Base-by-base conservation (phyloP, 2,888 invertebrate species). In the Vesta saturnalis region DNA sequence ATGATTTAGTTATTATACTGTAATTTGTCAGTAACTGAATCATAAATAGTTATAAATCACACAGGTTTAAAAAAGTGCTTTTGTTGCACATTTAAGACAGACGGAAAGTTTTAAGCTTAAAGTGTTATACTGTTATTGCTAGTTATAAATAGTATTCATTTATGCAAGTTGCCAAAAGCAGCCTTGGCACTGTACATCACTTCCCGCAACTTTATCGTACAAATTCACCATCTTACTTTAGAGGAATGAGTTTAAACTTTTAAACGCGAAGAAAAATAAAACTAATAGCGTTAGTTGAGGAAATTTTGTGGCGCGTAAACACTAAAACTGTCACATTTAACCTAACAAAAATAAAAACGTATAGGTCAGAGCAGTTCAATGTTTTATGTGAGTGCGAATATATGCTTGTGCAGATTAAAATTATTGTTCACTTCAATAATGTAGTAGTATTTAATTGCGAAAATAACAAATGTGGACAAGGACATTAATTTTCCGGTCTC, bases 401-500 rank as follows among this genome's bases (percentile, higher is more conserved):
- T 52, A 19, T 19, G 52, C 6, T 12, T 47, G 52, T 21, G 52
- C 52, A 52, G 18, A 10, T 18, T 19, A 52, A 52, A 52, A 52
- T 52, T 52, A 19, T 52, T n/a, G 21, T 52, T 54, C 23, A 60
- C 52, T 55, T 39, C 61, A 54, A 61, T 63, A 63, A 63, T 46
- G 46, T n/a, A 47, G 46, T 19, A 23, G 15, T 56, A 65, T 60
- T 65, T 65, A 65, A 65, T 65, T 65, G 65, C 39, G 59, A 60
- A 65, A 65, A 60, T 65, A 65, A 65, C 60, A 65, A 65, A 65
- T 60, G 65, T 65, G 67, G 56, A 61, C 60, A 60, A 19, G 60
- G 57, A 68, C 68, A 67, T 63, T 67, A 68, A 68, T 68, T 68
- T 68, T 68, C 68, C 68, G 68, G 63, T 64, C 30, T 30, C 62